Base-by-base conservation (phyloP, 2,888 invertebrate species). In the Zygogramma bicolorata region DNA sequence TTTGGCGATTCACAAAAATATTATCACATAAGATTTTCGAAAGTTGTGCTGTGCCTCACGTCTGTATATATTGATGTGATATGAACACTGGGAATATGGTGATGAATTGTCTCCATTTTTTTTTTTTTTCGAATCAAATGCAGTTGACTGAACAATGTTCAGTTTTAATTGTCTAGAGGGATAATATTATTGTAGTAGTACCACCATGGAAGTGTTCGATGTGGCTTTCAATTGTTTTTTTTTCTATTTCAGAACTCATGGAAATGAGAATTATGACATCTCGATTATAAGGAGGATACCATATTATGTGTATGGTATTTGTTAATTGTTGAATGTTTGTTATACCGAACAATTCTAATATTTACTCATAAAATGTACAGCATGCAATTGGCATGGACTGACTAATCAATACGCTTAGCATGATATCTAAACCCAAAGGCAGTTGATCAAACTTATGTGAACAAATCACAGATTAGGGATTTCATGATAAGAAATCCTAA, bases 221-320 rank as follows among this genome's bases (percentile, higher is more conserved):
- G 34, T 61, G 67, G 62, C 61, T 68, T 68, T 70, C 49, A 72
- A 70, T 68, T 72, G 68, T 65, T 69, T 69, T 66, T n/a, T n/a
- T 65, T 69, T 65, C 58, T 58, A 53, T 68, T 69, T 69, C 69
- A 69, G 69, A 69, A 58, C 40, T 69, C 38, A 29, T 69, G 65
- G 69, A 69, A 38, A 69, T 69, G 69, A 69, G 63, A 69, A 58
- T 69, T 65, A 69, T 69, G 58, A 69, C 69, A 69, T 69, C 69
- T 69, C 69, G 69, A 31, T 69, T 69, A 34, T 69, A 69, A 65
- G 69, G 65, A 69, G 65, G 70, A 60, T 70, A 65, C 65, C 70
- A 61, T 70, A 25, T 15, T 53, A 63, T 53, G n/a, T 38, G 70
- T 60, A 67, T 65, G 70, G 70, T 61, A 70, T 65, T 70, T 59